These are phyloP conservation scores for Myzus persicae DNA, from an alignment of 1,140 invertebrate species.

Conservation along the genomic window DNA sequence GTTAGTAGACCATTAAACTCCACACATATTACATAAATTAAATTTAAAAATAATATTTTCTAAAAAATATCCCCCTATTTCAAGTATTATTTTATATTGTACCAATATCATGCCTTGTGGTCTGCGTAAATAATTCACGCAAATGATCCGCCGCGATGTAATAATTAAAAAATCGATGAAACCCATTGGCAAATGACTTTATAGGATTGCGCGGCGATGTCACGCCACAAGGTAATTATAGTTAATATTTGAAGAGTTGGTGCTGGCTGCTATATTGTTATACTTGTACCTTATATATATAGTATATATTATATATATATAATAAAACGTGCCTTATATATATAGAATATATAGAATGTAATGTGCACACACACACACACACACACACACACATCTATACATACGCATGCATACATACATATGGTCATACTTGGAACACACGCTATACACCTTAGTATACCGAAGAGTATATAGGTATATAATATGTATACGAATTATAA, in stretches of 20 bases:
- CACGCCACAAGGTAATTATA: conserved; percentile 53
- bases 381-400: neutral
- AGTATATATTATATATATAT: neutral
- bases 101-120: neutral
- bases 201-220: conserved; percentile 17
- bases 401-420: neutral
- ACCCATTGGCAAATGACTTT: conserved; percentile 15
- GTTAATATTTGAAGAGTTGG: conserved; percentile 49
- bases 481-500: neutral
- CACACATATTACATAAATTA: neutral
- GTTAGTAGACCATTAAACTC: neutral
- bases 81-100: neutral
- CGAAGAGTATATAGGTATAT: neutral
- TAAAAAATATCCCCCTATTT: neutral
- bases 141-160: conserved; percentile 26
- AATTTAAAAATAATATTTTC: neutral
- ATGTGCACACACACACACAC: neutral
- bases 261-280: neutral
- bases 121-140: conserved; percentile 44
- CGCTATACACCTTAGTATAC: neutral
- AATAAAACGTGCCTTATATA: neutral
- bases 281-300: neutral
- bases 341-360: neutral
- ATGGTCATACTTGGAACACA: neutral
- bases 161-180: conserved; percentile 54